phyloP scores from a whole-genome alignment of 2,113 vertebrate species.

The Gulo gulo region DNA sequence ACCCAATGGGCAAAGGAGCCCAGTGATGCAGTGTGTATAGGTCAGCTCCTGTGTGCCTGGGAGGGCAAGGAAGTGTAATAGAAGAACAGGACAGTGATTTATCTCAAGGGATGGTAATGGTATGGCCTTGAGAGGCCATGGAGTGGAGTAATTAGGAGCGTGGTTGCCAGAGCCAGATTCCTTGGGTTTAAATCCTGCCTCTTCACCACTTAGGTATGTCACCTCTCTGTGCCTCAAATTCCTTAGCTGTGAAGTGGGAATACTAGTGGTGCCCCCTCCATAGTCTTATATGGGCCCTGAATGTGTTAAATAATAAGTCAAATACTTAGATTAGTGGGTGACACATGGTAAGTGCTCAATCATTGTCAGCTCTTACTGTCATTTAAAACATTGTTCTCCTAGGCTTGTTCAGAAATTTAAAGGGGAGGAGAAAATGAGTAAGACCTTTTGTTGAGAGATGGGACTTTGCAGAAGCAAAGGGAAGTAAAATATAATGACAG shows the following conservation, averaged over 20 bases:
- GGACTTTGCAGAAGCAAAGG: background rate
- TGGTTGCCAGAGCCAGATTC: background rate
- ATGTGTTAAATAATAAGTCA: background rate
- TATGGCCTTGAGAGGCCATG: background rate
- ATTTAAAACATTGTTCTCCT: background rate
- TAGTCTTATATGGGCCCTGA: background rate
- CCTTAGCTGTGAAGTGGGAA: background rate
- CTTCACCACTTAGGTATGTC: background rate
- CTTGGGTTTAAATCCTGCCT: background rate
- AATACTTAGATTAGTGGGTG: background rate
- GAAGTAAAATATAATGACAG: background rate
- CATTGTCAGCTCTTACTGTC: background rate
- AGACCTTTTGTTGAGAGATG: background rate
- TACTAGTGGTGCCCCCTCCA: background rate
- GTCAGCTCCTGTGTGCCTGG: background rate
- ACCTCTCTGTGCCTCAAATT: background rate
- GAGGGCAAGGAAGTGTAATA: background rate
- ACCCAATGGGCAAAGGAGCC: background rate
- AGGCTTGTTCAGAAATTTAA: background rate
- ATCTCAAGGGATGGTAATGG: background rate
- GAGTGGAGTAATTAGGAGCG: background rate
- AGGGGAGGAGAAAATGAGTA: background rate
- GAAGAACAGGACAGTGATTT: background rate
- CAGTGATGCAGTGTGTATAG: fast-evolving
- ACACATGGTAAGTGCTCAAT: background rate